A percentile compares a stretch with the other conserved stretches of the same genome.
Evolutionary conservation across 2,797 vertebrate genomes (phyloP).

Genomic region (Lagocephalus sceleratus): DNA sequence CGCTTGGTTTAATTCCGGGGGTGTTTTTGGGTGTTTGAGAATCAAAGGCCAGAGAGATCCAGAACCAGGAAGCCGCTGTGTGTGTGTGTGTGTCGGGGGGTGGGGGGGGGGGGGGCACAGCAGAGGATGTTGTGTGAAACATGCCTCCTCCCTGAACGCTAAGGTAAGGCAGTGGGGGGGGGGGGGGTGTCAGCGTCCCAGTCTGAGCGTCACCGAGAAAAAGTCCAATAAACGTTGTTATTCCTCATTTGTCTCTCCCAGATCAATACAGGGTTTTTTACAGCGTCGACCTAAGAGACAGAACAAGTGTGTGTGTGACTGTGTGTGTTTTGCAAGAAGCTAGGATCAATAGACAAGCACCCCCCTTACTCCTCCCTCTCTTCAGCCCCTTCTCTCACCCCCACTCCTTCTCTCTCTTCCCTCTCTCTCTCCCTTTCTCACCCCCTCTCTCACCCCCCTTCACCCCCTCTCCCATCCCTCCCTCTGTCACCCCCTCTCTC

Average conservation of each 20-base stretch:
- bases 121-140: no score
- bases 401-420: no score
- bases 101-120: no score
- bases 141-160: not conserved
- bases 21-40: no score
- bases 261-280: constrained; percentile 9
- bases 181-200: not conserved
- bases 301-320: constrained; percentile 4
- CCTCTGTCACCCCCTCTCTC: no score
- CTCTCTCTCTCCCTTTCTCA: constrained; percentile 5
- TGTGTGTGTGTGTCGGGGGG: no score
- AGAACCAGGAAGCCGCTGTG: no score
- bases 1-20: not conserved
- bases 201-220: not conserved
- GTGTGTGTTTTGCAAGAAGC: constrained; percentile 2
- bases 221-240: constrained; percentile 2
- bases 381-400: no score
- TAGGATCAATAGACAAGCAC: constrained; percentile 29
- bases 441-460: no score
- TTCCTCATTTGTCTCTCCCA: constrained; percentile 1
- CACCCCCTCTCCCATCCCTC: no score
- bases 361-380: constrained; percentile 8
- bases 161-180: constrained; percentile 1
- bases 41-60: no score
- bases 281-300: not conserved